Conservation (phyloP, 1,140 invertebrate species). For the Drosophila lacertosa region DNA sequence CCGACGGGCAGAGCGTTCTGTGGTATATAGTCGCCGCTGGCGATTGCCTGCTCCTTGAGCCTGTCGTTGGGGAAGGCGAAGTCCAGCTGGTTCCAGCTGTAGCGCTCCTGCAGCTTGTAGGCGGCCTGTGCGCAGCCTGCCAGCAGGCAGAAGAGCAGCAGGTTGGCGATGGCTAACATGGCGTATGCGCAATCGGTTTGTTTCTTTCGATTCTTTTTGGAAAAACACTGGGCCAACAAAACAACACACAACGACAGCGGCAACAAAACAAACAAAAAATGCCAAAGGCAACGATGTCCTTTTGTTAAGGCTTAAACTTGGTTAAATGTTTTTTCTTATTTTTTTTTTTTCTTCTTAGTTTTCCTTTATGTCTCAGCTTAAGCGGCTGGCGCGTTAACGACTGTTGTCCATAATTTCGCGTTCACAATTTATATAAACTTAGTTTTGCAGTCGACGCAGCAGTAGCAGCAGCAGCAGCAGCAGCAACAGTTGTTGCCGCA, state of each 20-base stretch:
- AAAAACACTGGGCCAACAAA: conserved; percentile 4
- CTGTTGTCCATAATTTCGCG: conserved; percentile 62
- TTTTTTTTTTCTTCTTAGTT: not conserved
- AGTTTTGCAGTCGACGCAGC: conserved; percentile 29
- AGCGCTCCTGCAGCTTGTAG: conserved; percentile 88
- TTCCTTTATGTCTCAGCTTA: conserved; percentile 24
- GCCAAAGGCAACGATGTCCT: not conserved
- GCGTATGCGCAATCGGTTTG: conserved; percentile 31
- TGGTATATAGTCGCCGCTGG: conserved; percentile 87
- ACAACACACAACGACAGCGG: conserved; percentile 26
- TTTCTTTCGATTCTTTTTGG: no score
- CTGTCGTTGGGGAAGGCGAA: conserved; percentile 88
- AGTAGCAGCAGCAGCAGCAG: conserved; percentile 2
- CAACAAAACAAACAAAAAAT: conserved; percentile 12
- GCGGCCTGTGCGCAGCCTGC: conserved; percentile 68
- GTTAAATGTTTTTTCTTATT: conserved; percentile 5
- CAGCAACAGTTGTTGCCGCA: conserved; percentile 6
- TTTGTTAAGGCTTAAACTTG: conserved; percentile 1
- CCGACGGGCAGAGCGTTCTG: conserved; percentile 91
- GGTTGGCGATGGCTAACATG: conserved; percentile 7
- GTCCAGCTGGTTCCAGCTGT: conserved; percentile 90
- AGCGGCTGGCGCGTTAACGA: conserved; percentile 64
- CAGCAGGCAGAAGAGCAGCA: conserved; percentile 24
- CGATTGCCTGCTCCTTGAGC: conserved; percentile 87
- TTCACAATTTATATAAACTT: conserved; percentile 72